Evolutionary conservation across 2,113 vertebrate species (phyloP).

Genomic region (Festucalex cinctus): DNA sequence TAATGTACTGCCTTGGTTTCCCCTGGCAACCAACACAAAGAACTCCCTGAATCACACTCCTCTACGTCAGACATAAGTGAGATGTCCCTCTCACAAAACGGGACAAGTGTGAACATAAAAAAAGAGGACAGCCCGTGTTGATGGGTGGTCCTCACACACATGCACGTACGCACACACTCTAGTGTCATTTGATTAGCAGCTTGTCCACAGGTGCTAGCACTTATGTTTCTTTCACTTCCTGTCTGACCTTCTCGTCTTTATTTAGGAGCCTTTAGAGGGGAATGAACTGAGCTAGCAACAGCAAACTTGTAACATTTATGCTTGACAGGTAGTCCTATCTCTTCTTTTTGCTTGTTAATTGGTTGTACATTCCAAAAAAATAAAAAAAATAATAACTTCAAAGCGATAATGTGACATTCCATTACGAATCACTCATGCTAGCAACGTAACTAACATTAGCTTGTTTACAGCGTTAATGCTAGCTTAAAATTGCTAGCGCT

Average conservation of each 20-base stretch:
- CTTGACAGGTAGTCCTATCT: too few relatives aligned
- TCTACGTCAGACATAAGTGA: not conserved
- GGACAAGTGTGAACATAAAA: constrained; percentile 21
- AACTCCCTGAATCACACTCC: constrained; percentile 33
- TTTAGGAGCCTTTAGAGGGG: not conserved
- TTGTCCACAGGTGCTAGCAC: constrained; percentile 13
- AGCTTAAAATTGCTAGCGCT: too few relatives aligned
- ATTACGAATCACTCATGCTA: too few relatives aligned
- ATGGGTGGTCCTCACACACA: constrained; percentile 26
- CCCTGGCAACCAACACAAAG: constrained; percentile 52
- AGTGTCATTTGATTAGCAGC: not conserved
- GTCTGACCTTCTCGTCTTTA: not conserved
- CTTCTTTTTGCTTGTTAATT: too few relatives aligned
- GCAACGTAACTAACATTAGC: too few relatives aligned
- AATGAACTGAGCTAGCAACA: too few relatives aligned
- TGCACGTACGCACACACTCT: constrained; percentile 8
- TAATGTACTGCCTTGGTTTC: constrained; percentile 41
- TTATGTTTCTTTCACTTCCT: not conserved
- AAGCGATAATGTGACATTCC: too few relatives aligned
- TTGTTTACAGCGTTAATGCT: too few relatives aligned
- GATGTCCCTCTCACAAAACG: not conserved
- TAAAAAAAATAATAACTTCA: too few relatives aligned
- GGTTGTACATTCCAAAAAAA: too few relatives aligned
- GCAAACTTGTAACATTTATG: too few relatives aligned
- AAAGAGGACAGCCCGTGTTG: constrained; percentile 32